Evolutionary conservation across 2,113 vertebrate genomes (phyloP).

Genomic region (Dinomys branickii): DNA sequence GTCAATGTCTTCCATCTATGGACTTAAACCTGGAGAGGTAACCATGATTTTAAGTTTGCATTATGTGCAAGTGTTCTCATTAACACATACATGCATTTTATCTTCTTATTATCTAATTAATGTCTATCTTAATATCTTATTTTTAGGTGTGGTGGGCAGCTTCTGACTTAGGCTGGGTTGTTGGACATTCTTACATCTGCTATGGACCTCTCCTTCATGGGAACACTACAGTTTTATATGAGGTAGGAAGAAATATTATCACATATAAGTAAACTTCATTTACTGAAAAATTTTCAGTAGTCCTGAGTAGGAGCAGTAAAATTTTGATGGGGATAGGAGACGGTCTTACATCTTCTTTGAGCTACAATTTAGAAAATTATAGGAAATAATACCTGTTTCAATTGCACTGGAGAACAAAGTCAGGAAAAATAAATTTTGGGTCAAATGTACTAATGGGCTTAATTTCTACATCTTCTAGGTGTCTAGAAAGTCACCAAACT

Average conservation of each 20-base stretch:
- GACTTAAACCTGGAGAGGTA: constrained; percentile 95
- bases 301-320: background rate
- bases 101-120: background rate
- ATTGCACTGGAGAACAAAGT: background rate
- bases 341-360: background rate
- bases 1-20: constrained; percentile 97
- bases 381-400: background rate
- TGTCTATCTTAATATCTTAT: constrained; percentile 11
- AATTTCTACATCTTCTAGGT: background rate
- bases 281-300: background rate
- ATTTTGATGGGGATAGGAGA: background rate
- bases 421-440: background rate
- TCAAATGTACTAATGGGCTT: background rate
- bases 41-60: constrained; percentile 70
- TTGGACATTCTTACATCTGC: constrained; percentile 98
- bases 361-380: background rate
- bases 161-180: constrained; percentile 98
- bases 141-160: constrained; percentile 98
- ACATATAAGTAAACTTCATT: background rate
- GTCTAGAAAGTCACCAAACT: background rate
- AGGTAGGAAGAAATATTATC: constrained; percentile 86
- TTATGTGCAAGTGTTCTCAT: background rate
- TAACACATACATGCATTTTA: background rate
- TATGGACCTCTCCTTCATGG: constrained; percentile 97
- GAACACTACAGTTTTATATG: constrained; percentile 95